Evolutionary conservation across 2,888 invertebrate genomes (phyloP), one percentile per base, ranked within the genome.

Genomic region (Zele albiditarsus): DNA sequence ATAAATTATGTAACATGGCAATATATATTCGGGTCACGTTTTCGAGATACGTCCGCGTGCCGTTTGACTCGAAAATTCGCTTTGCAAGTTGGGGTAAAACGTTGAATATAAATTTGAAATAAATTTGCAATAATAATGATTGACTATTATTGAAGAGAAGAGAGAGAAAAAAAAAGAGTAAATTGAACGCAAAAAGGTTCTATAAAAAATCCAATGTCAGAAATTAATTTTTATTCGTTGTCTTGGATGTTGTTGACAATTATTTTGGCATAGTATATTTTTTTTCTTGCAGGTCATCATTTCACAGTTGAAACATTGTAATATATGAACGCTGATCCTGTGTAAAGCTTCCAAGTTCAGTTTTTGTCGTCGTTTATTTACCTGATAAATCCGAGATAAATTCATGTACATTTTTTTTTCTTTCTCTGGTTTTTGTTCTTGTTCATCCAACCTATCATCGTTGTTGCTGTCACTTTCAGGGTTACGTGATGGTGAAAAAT

Each of bases 21-120:
- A 10, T 53, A 53, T 5, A 63, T 65, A 74, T 74, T 74, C 74
- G 49, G 31, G 70, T 74, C 74, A 74, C 74, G 74, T 69, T 53
- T 70, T 65, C 62, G 49, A 73, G 73, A 68, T 68, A 66, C 42
- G 31, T 60, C 66, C 58, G n/a, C 67, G 53, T 38, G 46, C 62
- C 23, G 67, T 68, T 73, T 53, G 28, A 68, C 42, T 53, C 42
- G 49, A 33, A 68, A 73, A 68, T 73, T 69, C 62, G 25, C 28
- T n/a, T 25, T 14, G 46, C 38, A 49, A 38, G 33, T 16, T 42
- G 58, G 23, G 38, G 42, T 27, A 14, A 46, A 58, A 67, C 46
- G 46, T 23, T 67, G 14, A 28, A 67, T 65, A 46, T 73, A 60
- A 63, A 72, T 23, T 65, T 14, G 28, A 38, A 23, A 66, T 72